Evolutionary conservation across 53 echinoderm and acorn worm species (phyloP).

Genomic region (Astropecten irregularis): DNA sequence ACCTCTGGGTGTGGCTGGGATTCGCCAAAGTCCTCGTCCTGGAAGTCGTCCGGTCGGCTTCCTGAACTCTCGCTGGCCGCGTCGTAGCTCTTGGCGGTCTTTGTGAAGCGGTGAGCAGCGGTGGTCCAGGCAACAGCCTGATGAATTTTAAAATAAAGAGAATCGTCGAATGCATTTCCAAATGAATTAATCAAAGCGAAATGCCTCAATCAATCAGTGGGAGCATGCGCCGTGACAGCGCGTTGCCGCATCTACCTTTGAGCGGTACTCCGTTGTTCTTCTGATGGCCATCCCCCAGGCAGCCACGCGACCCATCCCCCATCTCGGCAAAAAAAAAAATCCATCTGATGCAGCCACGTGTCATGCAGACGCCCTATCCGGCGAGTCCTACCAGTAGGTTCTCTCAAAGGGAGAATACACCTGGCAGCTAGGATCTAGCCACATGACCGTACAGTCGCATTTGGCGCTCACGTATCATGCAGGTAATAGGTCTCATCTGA

Average conservation of each 20-base stretch:
- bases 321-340: too few relatives aligned
- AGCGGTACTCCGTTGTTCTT: too few relatives aligned
- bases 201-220: neutral
- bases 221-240: too few relatives aligned
- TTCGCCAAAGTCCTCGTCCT: slow-evolving; percentile 68
- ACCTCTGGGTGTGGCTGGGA: slow-evolving; percentile 85
- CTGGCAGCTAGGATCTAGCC: neutral
- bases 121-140: slow-evolving; percentile 98
- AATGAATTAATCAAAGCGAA: neutral
- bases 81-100: slow-evolving; percentile 79
- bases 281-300: too few relatives aligned
- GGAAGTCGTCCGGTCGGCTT: slow-evolving; percentile 41
- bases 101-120: slow-evolving; percentile 95
- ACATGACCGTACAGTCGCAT: too few relatives aligned
- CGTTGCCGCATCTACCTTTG: too few relatives aligned
- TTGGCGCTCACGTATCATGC: too few relatives aligned
- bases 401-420: neutral
- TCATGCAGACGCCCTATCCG: too few relatives aligned
- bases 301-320: too few relatives aligned
- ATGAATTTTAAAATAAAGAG: neutral
- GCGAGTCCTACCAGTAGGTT: too few relatives aligned
- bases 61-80: slow-evolving; percentile 62
- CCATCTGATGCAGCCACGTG: too few relatives aligned
- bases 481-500: too few relatives aligned
- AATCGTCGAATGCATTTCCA: neutral